Percentiles rank a stretch among this genome's conserved stretches.
These are phyloP conservation scores for Dendrolimus houi DNA, from an alignment of 2,888 invertebrate genomes.

Conservation along the genomic window DNA sequence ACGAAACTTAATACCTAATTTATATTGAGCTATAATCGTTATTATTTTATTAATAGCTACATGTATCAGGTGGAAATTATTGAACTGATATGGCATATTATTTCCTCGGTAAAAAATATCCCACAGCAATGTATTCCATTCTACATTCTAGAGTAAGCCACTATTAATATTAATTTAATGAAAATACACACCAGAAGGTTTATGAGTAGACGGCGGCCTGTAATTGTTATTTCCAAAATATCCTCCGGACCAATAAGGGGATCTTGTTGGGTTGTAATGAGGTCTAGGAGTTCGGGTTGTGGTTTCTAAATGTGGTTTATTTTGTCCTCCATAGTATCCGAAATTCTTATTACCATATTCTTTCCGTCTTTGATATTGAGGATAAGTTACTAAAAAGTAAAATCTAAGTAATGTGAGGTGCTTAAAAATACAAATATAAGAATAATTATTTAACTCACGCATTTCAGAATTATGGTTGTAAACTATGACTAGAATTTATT, in stretches of 20 bases:
- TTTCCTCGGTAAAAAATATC: no score
- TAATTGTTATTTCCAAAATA: slow-evolving; percentile 45
- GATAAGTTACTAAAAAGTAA: neutral
- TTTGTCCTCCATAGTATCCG: slow-evolving; percentile 11
- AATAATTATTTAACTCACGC: no score
- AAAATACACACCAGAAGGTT: slow-evolving; percentile 44
- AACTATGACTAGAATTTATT: no score
- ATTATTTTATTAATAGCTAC: no score
- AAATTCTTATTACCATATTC: slow-evolving; percentile 15
- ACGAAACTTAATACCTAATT: no score
- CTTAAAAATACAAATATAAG: no score
- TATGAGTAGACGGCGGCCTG: slow-evolving; percentile 35
- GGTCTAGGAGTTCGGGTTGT: slow-evolving; percentile 20
- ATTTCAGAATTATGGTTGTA: no score
- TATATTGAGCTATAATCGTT: no score
- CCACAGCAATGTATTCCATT: no score
- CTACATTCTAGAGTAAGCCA: neutral
- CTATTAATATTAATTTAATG: neutral
- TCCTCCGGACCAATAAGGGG: slow-evolving; percentile 48
- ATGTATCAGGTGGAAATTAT: no score
- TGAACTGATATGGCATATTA: no score
- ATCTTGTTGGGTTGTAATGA: slow-evolving; percentile 20
- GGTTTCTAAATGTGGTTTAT: slow-evolving; percentile 1
- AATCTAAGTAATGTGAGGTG: no score
- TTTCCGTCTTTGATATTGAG: slow-evolving; percentile 18